A percentile compares a stretch with the other conserved stretches of the same genome.
Evolutionary conservation across 1,140 invertebrate genomes (phyloP).

Genomic region (Nephila pilipes): DNA sequence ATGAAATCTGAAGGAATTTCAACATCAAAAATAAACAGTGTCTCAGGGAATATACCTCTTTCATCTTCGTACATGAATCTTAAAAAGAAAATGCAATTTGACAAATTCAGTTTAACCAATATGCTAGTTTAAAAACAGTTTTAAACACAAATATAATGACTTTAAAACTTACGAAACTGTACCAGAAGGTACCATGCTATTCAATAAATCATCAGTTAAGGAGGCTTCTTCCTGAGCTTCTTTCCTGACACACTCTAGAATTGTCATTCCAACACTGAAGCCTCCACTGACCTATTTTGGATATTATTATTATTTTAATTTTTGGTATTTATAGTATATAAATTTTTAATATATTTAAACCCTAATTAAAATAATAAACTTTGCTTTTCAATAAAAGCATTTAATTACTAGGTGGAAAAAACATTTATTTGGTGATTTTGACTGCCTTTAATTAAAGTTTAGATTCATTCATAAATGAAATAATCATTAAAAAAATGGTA

Average conservation of each 20-base stretch:
- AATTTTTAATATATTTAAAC: background rate
- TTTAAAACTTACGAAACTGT: slow-evolving; percentile 80
- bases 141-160: too few species aligned
- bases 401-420: background rate
- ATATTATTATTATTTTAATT: background rate
- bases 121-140: too few species aligned
- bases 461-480: too few species aligned
- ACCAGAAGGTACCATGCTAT: slow-evolving; percentile 80
- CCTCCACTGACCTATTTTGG: slow-evolving; percentile 88
- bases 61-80: slow-evolving; percentile 96
- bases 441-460: too few species aligned
- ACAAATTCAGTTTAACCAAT: background rate
- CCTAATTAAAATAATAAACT: too few species aligned
- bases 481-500: too few species aligned
- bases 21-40: slow-evolving; percentile 96
- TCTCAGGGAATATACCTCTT: slow-evolving; percentile 94
- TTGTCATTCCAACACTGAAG: slow-evolving; percentile 91
- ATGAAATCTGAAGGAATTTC: slow-evolving; percentile 93
- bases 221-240: slow-evolving; percentile 97
- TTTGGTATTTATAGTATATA: background rate
- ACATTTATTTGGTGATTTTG: too few species aligned
- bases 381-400: background rate
- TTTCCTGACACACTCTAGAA: slow-evolving; percentile 93
- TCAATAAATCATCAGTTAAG: slow-evolving; percentile 79
- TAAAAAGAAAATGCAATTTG: slow-evolving; percentile 79